phyloP scores from a whole-genome alignment of 2,888 invertebrate genomes.

The Dimorphilus gyrociliatus region DNA sequence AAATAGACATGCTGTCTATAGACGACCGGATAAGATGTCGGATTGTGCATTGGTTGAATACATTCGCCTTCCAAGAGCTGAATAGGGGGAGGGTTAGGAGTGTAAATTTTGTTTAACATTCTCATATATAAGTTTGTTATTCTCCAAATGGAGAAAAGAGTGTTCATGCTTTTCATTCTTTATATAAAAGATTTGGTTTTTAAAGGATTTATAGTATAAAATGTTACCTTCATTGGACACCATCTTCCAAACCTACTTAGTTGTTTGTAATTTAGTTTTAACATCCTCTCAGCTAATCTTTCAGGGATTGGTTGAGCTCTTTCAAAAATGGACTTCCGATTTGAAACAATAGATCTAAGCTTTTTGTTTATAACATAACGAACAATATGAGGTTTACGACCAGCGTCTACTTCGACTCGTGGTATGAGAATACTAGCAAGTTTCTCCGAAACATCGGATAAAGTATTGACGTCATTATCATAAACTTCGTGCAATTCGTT shows the following conservation, averaged over 20 bases:
- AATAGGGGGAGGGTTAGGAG: slow-evolving; percentile 1
- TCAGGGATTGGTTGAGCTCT: slow-evolving; percentile 31
- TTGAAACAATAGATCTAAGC: slow-evolving; percentile 20
- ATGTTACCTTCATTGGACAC: slow-evolving; percentile 34
- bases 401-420: slow-evolving; percentile 24
- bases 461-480: slow-evolving; percentile 28
- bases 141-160: too few relatives aligned
- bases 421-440: slow-evolving; percentile 31
- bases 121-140: too few relatives aligned
- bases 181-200: too few relatives aligned
- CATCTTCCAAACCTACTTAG: slow-evolving; percentile 36
- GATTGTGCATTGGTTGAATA: slow-evolving; percentile 32
- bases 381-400: slow-evolving; percentile 33
- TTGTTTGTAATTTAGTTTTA: slow-evolving; percentile 32
- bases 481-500: slow-evolving; percentile 30
- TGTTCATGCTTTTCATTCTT: too few relatives aligned
- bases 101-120: too few relatives aligned
- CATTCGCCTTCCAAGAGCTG: slow-evolving; percentile 31
- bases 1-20: slow-evolving; percentile 33
- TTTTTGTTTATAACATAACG: slow-evolving; percentile 27
- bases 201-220: background rate
- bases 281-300: slow-evolving; percentile 25
- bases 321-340: slow-evolving; percentile 32
- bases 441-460: slow-evolving; percentile 26
- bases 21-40: slow-evolving; percentile 25